phyloP scores from a whole-genome alignment of 2,797 vertebrate genomes.

The Mormyrus proboscirostris region DNA sequence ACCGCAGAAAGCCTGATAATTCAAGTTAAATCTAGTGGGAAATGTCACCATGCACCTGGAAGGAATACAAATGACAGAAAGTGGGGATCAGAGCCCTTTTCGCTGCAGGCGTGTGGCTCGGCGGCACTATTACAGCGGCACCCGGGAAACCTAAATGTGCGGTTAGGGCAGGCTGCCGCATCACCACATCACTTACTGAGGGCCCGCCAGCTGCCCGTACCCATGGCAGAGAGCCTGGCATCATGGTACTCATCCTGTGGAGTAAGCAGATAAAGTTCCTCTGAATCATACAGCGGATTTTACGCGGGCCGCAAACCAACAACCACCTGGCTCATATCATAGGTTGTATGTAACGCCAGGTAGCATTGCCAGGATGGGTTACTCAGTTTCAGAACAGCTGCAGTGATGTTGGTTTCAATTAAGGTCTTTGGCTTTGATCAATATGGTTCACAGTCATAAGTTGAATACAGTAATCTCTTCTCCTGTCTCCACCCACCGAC shows the following conservation, averaged over 20 bases:
- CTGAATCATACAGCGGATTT: background rate
- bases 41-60: conserved; percentile 45
- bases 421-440: background rate
- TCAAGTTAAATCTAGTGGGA: conserved; percentile 43
- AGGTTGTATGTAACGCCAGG: background rate
- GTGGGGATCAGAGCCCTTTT: conserved; percentile 5
- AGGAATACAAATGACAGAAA: conserved; percentile 40
- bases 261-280: background rate
- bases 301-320: background rate
- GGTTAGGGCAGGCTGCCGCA: background rate
- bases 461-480: background rate
- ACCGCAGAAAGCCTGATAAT: conserved; percentile 42
- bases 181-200: background rate
- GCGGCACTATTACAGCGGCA: background rate
- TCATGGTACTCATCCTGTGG: background rate
- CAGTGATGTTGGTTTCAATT: background rate
- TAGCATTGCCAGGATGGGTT: background rate
- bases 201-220: background rate
- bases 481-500: conserved; percentile 26
- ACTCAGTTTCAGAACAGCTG: background rate
- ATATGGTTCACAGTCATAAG: background rate
- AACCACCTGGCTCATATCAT: background rate
- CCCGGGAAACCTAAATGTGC: background rate
- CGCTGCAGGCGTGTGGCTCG: background rate
- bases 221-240: background rate